Base-by-base conservation (phyloP, 2,113 vertebrate species). In the Sinocyclocheilus anophthalmus region DNA sequence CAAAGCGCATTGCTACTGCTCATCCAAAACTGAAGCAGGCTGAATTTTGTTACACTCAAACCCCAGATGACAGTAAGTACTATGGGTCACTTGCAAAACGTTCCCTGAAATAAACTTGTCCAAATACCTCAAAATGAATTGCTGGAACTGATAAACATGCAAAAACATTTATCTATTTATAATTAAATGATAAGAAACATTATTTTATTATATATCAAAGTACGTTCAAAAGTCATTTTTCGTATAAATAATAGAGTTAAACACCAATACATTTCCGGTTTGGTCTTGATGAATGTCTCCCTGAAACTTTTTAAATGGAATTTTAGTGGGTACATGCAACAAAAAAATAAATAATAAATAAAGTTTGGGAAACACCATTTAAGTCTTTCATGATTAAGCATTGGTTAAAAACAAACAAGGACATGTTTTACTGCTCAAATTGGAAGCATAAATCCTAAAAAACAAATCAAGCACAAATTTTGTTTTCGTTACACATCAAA, bases 1-100 rank as follows among this genome's bases (percentile, higher is more conserved):
- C 78, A 86, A 70, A 53, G 72, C 39, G 2, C 85, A 81, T 33
- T 73, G 26, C 50, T 13, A 26, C 30, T 14, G 76, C 77, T 72
- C 79, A 81, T 81, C 63, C 75, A 39, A n/a, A 67, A 75, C 24
- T n/a, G 39, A 73, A 42, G 39, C 26, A 79, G 45, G 18, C 45
- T 3, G 10, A 48, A 12, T 48, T 12, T 48, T 12, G 45, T 48
- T 48, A 48, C 45, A 48, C 45, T 48, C 45, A 48, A 3, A 48
- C 10, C 12, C 45, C 45, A 48, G 45, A 48, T 48, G 45, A 48
- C 45, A 45, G 9, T 45, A 48, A 48, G 45, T 48, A 2, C 45
- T 48, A 48, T 42, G 42, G 42, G 42, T 48, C 45, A 48, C 45
- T 48, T 48, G 45, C 45, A 48, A 48, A 48, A 48, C 3, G 3